Base-by-base conservation (phyloP, 2,113 vertebrate species). In the Odocoileus virginianus region DNA sequence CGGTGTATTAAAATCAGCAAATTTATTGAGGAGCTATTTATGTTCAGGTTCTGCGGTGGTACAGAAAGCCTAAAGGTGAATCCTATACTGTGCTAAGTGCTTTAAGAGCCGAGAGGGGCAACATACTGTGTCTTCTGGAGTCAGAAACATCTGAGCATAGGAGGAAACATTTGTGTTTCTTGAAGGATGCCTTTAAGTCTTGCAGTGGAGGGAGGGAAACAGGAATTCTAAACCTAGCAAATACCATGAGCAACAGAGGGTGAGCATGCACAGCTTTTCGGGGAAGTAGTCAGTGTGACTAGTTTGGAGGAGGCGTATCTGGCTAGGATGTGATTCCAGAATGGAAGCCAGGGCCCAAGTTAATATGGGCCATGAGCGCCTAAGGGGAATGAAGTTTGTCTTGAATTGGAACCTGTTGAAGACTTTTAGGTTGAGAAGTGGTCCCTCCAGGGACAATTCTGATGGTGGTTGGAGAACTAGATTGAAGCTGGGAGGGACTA, bases 141-240 rank as follows among this genome's bases (percentile, higher is more conserved):
- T 55, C 33, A 57, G 81, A 36, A 71, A 86, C 60, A 86, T 91
- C 60, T 43, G 50, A 28, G 47, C 27, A 82, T 74, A 89, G 45
- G 25, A 91, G 43, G 90, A 67, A 95, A 57, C 67, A 61, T 78
- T 57, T 93, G 60, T 83, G 25, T 95, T 95, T 93, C 55, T 93
- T 79, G 61, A 93, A 92, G 64, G 61, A 85, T 89, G 71, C 25
- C 71, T 89, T 60, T 88, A 54, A 83, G 30, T 58, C 45, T 90
- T 61, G 61, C 71, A 81, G 17, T 27, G 64, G 60, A 47, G 27
- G 50, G 36, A 89, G 16, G 7, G 50, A 78, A 83, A 82, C 5
- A 40, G 17, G 67, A 87, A 79, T 87, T 94, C 45, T 33, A 27
- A 45, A 64, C 45, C 45, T 47, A 43, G 94, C 5, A 82, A 87